A percentile compares a stretch with the other conserved stretches of the same genome.
Evolutionary conservation across 1,140 invertebrate species (phyloP).

Genomic region (Euura saliciscinereae): DNA sequence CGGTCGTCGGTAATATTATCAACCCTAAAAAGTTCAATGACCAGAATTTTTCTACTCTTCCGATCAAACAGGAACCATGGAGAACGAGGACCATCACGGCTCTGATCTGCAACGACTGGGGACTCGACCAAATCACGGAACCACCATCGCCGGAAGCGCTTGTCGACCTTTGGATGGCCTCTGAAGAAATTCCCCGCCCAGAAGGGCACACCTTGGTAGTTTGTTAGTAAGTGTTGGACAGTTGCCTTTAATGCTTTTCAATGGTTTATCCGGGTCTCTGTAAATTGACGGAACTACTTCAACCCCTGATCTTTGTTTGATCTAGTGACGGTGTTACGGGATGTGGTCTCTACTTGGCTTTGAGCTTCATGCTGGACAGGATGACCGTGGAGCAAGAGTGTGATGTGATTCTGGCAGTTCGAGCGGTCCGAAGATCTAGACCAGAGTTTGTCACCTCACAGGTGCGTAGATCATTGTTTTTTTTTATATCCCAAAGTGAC

Average conservation of each 20-base stretch:
- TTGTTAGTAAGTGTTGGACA: conserved; percentile 33
- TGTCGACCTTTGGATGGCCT: conserved; percentile 35
- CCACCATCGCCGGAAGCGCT: conserved; percentile 29
- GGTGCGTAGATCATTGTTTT: conserved; percentile 14
- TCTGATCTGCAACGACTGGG: conserved; percentile 33
- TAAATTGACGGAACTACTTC: conserved; percentile 15
- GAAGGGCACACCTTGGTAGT: conserved; percentile 31
- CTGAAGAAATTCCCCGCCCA: conserved; percentile 31
- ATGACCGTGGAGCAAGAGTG: conserved; percentile 50
- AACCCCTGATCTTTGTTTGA: conserved; percentile 15
- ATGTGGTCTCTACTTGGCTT: conserved; percentile 44
- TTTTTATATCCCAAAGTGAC: not conserved
- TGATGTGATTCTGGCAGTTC: conserved; percentile 48
- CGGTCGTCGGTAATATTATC: not conserved
- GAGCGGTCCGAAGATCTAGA: conserved; percentile 41
- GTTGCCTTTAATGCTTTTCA: too few relatives aligned
- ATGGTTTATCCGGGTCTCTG: conserved; percentile 11
- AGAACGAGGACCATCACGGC: conserved; percentile 30
- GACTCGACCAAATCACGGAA: conserved; percentile 24
- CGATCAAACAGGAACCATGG: not conserved
- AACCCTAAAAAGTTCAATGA: too few relatives aligned
- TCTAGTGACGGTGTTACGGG: conserved; percentile 47
- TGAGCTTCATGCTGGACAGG: conserved; percentile 48
- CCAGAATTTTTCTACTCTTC: not conserved
- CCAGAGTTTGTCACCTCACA: conserved; percentile 39